These are phyloP conservation scores for Drosophila funebris DNA, from an alignment of 1,140 invertebrate species.

Conservation along the genomic window DNA sequence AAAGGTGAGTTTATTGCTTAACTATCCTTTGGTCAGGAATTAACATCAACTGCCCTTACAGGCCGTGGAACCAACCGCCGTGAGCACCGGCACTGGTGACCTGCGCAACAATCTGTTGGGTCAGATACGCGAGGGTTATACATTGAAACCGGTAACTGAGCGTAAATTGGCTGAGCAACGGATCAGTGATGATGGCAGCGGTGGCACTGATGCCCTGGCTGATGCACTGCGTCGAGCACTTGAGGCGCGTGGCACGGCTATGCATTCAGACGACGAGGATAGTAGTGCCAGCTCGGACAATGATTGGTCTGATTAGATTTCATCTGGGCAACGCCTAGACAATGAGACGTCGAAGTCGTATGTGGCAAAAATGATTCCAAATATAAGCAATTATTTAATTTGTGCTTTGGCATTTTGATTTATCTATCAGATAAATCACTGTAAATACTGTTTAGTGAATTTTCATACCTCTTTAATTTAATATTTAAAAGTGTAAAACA, in stretches of 20 bases:
- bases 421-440: constrained; percentile 62
- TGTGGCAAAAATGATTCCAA: constrained; percentile 66
- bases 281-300: constrained; percentile 66
- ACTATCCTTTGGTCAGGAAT: background rate
- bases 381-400: constrained; percentile 75
- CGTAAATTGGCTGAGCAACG: constrained; percentile 69
- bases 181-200: constrained; percentile 55
- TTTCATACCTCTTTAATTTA: constrained; percentile 79
- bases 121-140: constrained; percentile 91
- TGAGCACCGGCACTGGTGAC: constrained; percentile 82
- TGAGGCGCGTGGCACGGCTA: constrained; percentile 61
- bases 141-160: constrained; percentile 87
- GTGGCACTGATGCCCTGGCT: constrained; percentile 75
- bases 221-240: constrained; percentile 77
- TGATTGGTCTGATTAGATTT: constrained; percentile 77
- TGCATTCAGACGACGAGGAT: constrained; percentile 82
- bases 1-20: constrained; percentile 84
- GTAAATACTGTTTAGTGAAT: constrained; percentile 76
- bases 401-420: constrained; percentile 78
- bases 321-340: background rate
- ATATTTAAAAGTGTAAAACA: constrained; percentile 47
- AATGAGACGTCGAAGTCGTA: constrained; percentile 15
- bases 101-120: constrained; percentile 89
- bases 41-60: constrained; percentile 68
- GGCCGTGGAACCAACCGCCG: constrained; percentile 86